phyloP scores from a whole-genome alignment of 2,113 vertebrate genomes.

The Lepus americanus region DNA sequence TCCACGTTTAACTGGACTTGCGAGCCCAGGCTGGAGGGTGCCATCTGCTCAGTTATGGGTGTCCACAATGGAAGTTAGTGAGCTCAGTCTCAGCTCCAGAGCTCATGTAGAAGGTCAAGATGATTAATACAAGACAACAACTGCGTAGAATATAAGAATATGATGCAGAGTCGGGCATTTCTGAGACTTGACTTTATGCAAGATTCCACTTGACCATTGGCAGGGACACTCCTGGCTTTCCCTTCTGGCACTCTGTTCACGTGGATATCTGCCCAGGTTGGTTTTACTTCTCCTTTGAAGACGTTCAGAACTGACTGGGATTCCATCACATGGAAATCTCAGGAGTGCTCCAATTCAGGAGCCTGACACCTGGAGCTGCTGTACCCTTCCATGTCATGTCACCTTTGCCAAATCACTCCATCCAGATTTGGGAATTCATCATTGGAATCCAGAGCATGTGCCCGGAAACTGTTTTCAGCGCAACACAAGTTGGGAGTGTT shows the following conservation, averaged over 20 bases:
- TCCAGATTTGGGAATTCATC: slow-evolving; percentile 91
- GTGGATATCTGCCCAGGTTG: slow-evolving; percentile 86
- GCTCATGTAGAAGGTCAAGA: slow-evolving; percentile 96
- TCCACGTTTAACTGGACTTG: no score
- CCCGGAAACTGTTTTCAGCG: no score
- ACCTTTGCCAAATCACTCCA: slow-evolving; percentile 87
- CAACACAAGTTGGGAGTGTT: no score
- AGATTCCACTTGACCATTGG: slow-evolving; percentile 86
- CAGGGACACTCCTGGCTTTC: slow-evolving; percentile 85
- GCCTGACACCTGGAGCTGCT: slow-evolving; percentile 96
- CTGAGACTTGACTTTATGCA: slow-evolving; percentile 85
- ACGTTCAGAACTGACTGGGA: slow-evolving; percentile 89
- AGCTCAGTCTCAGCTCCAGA: slow-evolving; percentile 92
- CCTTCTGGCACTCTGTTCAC: slow-evolving; percentile 84
- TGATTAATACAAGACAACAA: slow-evolving; percentile 92
- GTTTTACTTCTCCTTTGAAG: slow-evolving; percentile 88
- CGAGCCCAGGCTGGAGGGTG: no score
- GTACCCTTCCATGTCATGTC: slow-evolving; percentile 92
- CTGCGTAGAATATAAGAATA: slow-evolving; percentile 92
- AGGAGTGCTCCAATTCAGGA: slow-evolving; percentile 91
- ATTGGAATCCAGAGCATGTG: slow-evolving; percentile 86
- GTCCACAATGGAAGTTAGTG: slow-evolving; percentile 88
- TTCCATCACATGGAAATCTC: slow-evolving; percentile 91
- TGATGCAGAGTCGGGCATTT: slow-evolving; percentile 90
- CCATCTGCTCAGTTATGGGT: slow-evolving; percentile 73